Evolutionary conservation across 2,797 vertebrate genomes (phyloP), one percentile per base, ranked within the genome.

Genomic region (Naso thynnoides): DNA sequence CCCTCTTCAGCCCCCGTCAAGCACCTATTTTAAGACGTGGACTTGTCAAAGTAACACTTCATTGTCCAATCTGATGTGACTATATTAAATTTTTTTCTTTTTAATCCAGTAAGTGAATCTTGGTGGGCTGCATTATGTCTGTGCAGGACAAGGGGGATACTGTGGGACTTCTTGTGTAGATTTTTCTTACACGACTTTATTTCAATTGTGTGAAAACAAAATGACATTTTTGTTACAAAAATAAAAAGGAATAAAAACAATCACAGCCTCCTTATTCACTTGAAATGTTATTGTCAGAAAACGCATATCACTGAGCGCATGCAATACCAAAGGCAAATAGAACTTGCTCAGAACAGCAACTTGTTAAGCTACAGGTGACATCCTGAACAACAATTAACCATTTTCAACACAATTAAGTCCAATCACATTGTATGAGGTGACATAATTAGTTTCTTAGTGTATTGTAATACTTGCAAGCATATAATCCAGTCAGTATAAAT

Each of bases 131-230:
- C 67, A 48, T 82, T 65, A 60, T 67, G 63, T 90, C 69, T 79
- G 75, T 87, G 70, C 78, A 88, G 79, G 87, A 87, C 70, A 75
- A 63, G 70, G 86, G n/a, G 82, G 83, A 66, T 76, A 78, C 83
- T 76, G 82, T 85, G 86, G 91, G 87, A 86, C 82, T 70, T 70
- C 62, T 89, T 87, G 93, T 94, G 92, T 94, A 94, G 90, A 93
- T 95, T 94, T 93, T 95, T 94, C 90, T 91, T 95, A 94, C 92
- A 93, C 88, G 73, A 90, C 88, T 94, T 94, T 93, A 92, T 95
- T 95, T 94, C 86, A 90, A 92, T 86, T 92, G 87, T 92, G 91
- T 92, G 90, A 90, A 91, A 91, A 92, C 87, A 91, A 93, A 84
- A 82, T 76, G 44, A 88, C 83, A 67, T 90, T 93, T 94, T 95